These are phyloP conservation scores for Masticophis lateralis DNA, from an alignment of 2,797 vertebrate genomes.

Conservation along the genomic window DNA sequence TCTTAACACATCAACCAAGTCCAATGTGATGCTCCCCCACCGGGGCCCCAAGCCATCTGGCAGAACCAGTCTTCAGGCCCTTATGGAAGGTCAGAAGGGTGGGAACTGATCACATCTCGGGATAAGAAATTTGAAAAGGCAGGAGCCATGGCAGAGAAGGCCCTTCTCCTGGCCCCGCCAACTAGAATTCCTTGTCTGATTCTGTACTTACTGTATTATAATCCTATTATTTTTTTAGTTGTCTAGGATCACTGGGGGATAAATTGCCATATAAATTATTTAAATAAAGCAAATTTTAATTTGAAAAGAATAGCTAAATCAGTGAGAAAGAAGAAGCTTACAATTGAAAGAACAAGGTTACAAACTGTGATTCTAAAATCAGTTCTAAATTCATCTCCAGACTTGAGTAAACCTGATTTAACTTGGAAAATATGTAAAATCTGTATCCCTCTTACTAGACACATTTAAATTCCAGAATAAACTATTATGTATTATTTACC, in stretches of 20 bases:
- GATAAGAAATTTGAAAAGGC: neutral
- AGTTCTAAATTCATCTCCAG: neutral
- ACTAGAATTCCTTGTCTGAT: neutral
- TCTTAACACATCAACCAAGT: neutral
- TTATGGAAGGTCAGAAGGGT: neutral
- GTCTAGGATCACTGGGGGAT: neutral
- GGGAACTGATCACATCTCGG: neutral
- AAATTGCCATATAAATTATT: neutral
- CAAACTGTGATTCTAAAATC: neutral
- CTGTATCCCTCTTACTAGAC: neutral
- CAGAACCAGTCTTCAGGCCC: neutral
- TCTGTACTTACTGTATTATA: neutral
- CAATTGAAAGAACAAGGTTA: neutral
- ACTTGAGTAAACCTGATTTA: neutral
- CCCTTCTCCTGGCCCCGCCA: neutral
- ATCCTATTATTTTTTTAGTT: neutral
- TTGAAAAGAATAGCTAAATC: neutral
- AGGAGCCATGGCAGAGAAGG: neutral
- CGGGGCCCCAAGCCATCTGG: neutral
- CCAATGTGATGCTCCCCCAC: neutral
- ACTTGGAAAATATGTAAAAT: constrained; percentile 14
- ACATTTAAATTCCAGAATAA: constrained; percentile 2
- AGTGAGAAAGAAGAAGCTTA: neutral
- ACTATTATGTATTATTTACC: neutral
- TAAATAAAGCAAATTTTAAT: neutral